Percentiles rank a stretch among this genome's conserved stretches.
Evolutionary conservation across 2,113 vertebrate genomes (phyloP).

Genomic region (Embiotoca jacksoni): DNA sequence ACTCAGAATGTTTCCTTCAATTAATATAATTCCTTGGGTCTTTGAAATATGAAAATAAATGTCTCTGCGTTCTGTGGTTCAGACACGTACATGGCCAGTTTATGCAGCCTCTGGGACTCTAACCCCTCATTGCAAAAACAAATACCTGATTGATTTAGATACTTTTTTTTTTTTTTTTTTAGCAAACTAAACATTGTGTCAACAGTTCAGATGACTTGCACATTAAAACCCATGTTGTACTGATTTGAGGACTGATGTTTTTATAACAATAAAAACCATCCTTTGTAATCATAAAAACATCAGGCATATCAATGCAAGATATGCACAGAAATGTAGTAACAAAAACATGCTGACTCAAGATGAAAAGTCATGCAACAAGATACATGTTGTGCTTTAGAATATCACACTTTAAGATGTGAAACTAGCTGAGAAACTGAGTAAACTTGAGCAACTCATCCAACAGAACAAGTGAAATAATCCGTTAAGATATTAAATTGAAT

Average conservation of each 20-base stretch:
- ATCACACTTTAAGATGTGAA: background rate
- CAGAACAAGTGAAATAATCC: no score
- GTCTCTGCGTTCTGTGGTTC: constrained; percentile 29
- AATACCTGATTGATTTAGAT: constrained; percentile 65
- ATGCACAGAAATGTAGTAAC: background rate
- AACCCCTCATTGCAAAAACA: constrained; percentile 61
- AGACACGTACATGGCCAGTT: constrained; percentile 38
- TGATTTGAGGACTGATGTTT: constrained; percentile 43
- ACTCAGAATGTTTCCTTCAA: constrained; percentile 81
- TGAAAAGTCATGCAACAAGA: constrained; percentile 5
- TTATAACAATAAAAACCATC: background rate
- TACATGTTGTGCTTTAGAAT: constrained; percentile 12
- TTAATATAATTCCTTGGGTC: constrained; percentile 75
- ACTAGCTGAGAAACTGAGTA: background rate
- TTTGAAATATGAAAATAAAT: constrained; percentile 78
- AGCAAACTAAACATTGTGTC: constrained; percentile 50
- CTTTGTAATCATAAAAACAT: no score
- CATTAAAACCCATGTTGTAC: constrained; percentile 13
- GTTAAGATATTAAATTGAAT: background rate
- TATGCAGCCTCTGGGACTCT: constrained; percentile 53
- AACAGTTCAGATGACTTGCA: constrained; percentile 33
- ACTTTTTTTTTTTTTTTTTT: constrained; percentile 22
- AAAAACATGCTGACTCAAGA: background rate
- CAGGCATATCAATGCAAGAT: constrained; percentile 17
- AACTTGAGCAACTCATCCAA: no score